These are phyloP conservation scores for Pedetes capensis DNA, from an alignment of 2,113 vertebrate species.

Conservation along the genomic window DNA sequence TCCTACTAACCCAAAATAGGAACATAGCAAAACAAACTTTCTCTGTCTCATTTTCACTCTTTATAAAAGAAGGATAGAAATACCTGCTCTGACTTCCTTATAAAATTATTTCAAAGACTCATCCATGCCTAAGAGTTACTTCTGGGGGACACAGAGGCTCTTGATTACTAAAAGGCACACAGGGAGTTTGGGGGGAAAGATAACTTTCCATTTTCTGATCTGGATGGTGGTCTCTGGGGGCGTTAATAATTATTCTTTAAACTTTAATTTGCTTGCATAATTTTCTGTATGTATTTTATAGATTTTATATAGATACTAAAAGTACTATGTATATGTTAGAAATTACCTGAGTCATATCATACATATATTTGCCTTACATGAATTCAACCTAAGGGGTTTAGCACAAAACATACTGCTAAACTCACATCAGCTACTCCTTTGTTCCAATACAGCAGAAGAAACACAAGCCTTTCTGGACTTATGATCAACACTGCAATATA, in stretches of 20 bases:
- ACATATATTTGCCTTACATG: neutral
- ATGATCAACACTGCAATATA: neutral
- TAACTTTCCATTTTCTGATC: neutral
- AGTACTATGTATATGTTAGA: neutral
- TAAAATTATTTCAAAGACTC: neutral
- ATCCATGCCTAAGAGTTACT: neutral
- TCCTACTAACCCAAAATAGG: neutral
- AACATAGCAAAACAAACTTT: slow-evolving; percentile 9
- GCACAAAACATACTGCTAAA: neutral
- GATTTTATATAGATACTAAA: neutral
- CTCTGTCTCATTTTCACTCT: neutral
- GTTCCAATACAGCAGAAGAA: neutral
- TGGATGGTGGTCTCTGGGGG: neutral
- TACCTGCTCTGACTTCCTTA: neutral
- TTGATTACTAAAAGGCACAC: neutral
- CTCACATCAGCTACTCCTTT: neutral
- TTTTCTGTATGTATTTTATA: neutral
- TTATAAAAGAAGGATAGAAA: neutral
- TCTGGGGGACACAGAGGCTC: neutral
- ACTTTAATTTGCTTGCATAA: neutral
- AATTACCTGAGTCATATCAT: neutral
- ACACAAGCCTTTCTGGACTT: neutral
- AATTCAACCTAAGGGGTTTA: neutral
- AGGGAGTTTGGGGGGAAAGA: neutral
- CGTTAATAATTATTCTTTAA: neutral